Evolutionary conservation across 2,888 invertebrate species (phyloP), one percentile per base, ranked within the genome.

Genomic region (Ypsolopha scabrella): DNA sequence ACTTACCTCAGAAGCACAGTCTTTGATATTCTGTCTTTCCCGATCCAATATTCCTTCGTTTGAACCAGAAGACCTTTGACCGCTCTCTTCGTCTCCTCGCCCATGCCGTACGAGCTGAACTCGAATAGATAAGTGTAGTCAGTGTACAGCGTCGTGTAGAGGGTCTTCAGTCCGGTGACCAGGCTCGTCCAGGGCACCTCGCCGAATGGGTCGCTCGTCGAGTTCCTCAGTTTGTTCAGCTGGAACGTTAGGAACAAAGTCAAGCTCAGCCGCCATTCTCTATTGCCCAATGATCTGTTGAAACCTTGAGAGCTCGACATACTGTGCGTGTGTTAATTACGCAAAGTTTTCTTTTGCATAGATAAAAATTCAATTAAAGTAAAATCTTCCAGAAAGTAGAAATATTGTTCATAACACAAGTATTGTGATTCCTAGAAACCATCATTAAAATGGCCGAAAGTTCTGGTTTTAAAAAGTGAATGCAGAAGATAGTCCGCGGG

Each of bases 81-180:
- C 2, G 57, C 52, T 0, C 35, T 53, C 51, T 67, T 67, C 36
- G 55, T 59, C 0, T 52, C 52, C 1, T 57, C 58, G 46, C 71
- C 62, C 78, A 85, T 79, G 6, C 70, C 70, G 41, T 70, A 86
- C 6, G 59, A 68, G 9, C 67, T 64, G 56, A 67, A 82, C 48
- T 80, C 70, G 51, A 85, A 75, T 1, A 86, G 44, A 54, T 83
- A 86, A 0, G 83, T 73, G 52, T 80, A 82, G 47, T 80, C 76
- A 0, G 55, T 54, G 13, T 77, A 66, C 6, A 85, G 52, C 41
- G 67, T 75, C 0, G 68, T 55, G 54, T 80, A 82, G 0, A 86
- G 55, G 0, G 60, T 57, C 54, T 79, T 78, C 2, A 86, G 54
- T 10, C 65, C 74, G 48, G 60, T 72, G 44, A 85, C 79, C 0